Percentiles rank a stretch among this genome's conserved stretches.
phyloP scores from a whole-genome alignment of 2,888 invertebrate species.

The Phortica okadai region DNA sequence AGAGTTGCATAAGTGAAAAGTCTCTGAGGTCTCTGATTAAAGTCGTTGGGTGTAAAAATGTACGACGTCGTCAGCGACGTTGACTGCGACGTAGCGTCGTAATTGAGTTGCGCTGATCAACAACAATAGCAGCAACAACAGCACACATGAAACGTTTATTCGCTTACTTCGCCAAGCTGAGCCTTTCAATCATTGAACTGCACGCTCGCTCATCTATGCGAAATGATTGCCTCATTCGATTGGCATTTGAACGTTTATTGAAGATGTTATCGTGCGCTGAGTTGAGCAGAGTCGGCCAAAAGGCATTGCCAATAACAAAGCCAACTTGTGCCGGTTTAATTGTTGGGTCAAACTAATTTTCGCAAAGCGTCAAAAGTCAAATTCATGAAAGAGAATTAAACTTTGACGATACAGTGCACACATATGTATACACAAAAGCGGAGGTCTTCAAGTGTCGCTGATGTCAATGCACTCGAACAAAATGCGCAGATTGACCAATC shows the following conservation, averaged over 20 bases:
- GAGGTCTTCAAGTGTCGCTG: not conserved
- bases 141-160: too few relatives aligned
- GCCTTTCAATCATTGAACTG: conserved; percentile 9
- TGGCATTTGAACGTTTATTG: conserved; percentile 16
- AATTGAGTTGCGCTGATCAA: conserved; percentile 29
- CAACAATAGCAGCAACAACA: not conserved
- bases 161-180: not conserved
- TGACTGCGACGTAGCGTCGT: not conserved
- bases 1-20: not conserved
- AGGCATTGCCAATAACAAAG: not conserved
- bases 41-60: not conserved
- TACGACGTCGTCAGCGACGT: not conserved
- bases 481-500: not conserved
- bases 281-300: not conserved
- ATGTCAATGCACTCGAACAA: conserved; percentile 62
- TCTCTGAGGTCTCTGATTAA: not conserved
- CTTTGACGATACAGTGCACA: not conserved
- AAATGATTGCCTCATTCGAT: conserved; percentile 14
- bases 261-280: not conserved
- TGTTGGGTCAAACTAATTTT: conserved; percentile 9
- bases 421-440: not conserved
- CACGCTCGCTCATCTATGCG: not conserved
- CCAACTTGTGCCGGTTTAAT: not conserved
- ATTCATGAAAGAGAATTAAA: not conserved
- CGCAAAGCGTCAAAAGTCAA: conserved; percentile 10